A percentile compares a stretch with the other conserved stretches of the same genome.
These are phyloP conservation scores for Nibea albiflora DNA, from an alignment of 2,113 vertebrate genomes.

Conservation along the genomic window DNA sequence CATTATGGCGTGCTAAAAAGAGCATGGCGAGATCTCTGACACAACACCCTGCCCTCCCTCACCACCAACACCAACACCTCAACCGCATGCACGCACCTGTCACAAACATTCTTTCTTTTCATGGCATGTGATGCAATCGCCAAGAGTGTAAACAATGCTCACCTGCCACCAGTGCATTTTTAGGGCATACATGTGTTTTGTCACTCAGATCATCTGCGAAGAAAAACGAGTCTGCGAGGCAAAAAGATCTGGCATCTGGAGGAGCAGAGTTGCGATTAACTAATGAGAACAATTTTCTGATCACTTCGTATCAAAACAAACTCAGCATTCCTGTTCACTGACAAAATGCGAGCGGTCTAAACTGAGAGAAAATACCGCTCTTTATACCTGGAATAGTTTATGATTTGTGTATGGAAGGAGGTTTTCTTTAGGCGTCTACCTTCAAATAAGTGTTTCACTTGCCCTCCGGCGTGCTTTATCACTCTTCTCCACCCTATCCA, in stretches of 20 bases:
- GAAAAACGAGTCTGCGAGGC: not conserved
- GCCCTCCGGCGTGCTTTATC: not conserved
- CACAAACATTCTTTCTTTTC: constrained; percentile 38
- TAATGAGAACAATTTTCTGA: not conserved
- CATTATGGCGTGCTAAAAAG: constrained; percentile 75
- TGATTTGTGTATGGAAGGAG: not conserved
- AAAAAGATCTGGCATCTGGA: not conserved
- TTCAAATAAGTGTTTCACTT: constrained; percentile 6
- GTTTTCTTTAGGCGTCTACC: not conserved
- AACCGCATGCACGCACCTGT: constrained; percentile 44
- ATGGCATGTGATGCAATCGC: constrained; percentile 28
- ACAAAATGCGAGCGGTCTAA: not conserved
- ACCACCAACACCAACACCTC: not conserved
- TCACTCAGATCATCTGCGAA: not conserved
- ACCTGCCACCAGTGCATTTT: constrained; percentile 33
- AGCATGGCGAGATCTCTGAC: constrained; percentile 41
- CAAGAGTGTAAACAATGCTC: constrained; percentile 38
- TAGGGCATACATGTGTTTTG: constrained; percentile 24
- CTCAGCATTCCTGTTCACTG: not conserved
- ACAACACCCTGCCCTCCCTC: constrained; percentile 16
- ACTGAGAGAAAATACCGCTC: not conserved
- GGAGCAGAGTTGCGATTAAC: not conserved
- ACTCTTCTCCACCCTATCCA: constrained; percentile 6
- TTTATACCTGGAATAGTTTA: not conserved
- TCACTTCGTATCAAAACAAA: constrained; percentile 3